Conservation (phyloP, 2,113 vertebrate species). For the Leptodactylus fuscus region DNA sequence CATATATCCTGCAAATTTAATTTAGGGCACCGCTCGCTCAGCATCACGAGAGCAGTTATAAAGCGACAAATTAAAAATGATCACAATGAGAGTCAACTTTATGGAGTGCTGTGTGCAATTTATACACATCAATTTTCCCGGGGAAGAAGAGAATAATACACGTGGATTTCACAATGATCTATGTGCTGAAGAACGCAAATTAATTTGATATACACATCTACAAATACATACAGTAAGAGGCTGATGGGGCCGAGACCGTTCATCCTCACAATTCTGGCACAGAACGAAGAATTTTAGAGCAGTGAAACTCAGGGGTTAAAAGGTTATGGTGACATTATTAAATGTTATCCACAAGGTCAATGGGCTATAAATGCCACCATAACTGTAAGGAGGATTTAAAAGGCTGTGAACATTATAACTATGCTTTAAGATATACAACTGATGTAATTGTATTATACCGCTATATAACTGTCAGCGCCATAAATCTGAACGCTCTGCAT, state of each 20-base stretch:
- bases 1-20: conserved; percentile 23
- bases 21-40: background rate
- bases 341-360: conserved; percentile 60
- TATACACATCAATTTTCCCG: conserved; percentile 43
- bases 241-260: background rate
- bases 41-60: conserved; percentile 36
- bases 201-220: conserved; percentile 48
- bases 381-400: conserved; percentile 59
- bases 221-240: conserved; percentile 3
- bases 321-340: conserved; percentile 61
- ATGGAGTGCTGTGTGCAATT: conserved; percentile 39
- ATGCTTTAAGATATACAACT: conserved; percentile 58
- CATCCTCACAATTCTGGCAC: background rate
- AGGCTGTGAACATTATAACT: conserved; percentile 57
- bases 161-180: conserved; percentile 31
- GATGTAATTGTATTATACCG: conserved; percentile 61
- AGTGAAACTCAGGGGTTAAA: conserved; percentile 49
- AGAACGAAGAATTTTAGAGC: conserved; percentile 15
- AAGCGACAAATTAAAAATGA: conserved; percentile 52
- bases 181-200: conserved; percentile 48
- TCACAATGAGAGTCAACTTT: conserved; percentile 48
- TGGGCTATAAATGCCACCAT: conserved; percentile 59
- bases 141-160: conserved; percentile 45
- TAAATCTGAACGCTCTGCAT: conserved; percentile 49
- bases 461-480: conserved; percentile 52